These are phyloP conservation scores for Acanthornis magna DNA, from an alignment of 2,797 vertebrate species.

Conservation along the genomic window DNA sequence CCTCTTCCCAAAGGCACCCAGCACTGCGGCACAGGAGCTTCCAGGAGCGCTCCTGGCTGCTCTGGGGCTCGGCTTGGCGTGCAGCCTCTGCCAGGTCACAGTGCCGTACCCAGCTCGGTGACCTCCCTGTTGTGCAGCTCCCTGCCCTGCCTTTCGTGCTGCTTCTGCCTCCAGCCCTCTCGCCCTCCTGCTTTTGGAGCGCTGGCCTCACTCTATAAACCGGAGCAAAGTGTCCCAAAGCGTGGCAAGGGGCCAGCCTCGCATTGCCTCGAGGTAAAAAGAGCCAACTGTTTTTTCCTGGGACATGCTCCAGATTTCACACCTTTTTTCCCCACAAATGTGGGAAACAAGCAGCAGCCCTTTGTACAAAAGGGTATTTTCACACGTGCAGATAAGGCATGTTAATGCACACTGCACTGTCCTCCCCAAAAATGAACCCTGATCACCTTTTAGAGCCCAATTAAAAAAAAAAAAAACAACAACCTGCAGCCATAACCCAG, in stretches of 20 bases:
- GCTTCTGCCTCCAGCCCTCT: background rate
- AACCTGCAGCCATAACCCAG: background rate
- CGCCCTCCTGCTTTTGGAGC: background rate
- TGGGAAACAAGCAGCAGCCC: background rate
- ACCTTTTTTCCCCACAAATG: conserved; percentile 9
- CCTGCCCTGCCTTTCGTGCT: background rate
- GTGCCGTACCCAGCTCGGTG: background rate
- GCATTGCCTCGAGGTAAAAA: conserved; percentile 64
- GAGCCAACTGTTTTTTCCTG: conserved; percentile 70
- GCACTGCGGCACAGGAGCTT: background rate
- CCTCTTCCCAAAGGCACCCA: conserved; percentile 28
- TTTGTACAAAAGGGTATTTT: background rate
- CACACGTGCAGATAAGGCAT: background rate
- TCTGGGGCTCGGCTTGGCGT: background rate
- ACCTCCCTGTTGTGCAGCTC: background rate
- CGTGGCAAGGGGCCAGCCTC: conserved; percentile 73
- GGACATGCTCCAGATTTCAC: conserved; percentile 53
- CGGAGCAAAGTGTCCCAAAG: conserved; percentile 16
- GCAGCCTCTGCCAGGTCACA: background rate
- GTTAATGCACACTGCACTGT: background rate
- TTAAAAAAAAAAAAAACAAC: no score
- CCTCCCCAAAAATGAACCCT: background rate
- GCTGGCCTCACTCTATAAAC: background rate
- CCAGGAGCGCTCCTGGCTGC: background rate
- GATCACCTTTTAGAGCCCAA: background rate